phyloP scores from a whole-genome alignment of 2,113 vertebrate genomes.

The Tangachromis dhanisi region DNA sequence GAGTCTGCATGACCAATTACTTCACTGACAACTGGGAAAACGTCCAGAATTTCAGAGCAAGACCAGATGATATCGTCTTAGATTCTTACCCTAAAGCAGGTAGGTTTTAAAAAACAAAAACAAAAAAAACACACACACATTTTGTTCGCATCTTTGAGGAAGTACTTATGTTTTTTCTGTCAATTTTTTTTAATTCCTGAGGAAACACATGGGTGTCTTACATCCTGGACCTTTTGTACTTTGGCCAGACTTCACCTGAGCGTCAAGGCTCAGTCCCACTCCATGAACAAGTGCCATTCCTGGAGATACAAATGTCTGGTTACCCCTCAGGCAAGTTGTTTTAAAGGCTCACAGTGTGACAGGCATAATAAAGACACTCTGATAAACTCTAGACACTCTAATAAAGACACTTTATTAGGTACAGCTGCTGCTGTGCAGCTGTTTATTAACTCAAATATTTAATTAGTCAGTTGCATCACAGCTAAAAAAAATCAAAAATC shows the following conservation, averaged over 20 bases:
- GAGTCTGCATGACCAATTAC: slow-evolving; percentile 51
- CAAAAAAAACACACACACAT: rapidly evolving
- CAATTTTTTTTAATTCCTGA: background rate
- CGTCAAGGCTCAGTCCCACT: background rate
- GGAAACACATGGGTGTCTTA: slow-evolving; percentile 2
- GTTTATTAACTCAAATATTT: background rate
- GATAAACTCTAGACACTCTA: background rate
- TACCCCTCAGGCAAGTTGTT: background rate
- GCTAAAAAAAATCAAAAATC: too few species aligned
- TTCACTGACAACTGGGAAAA: slow-evolving; percentile 72
- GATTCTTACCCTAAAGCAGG: slow-evolving; percentile 83
- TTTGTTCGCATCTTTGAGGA: background rate
- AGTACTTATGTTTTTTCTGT: background rate
- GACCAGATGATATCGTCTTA: slow-evolving; percentile 75
- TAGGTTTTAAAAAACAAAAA: background rate
- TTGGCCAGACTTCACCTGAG: background rate
- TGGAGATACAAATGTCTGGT: background rate
- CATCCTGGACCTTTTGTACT: background rate
- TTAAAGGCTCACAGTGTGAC: background rate
- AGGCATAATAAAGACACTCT: background rate
- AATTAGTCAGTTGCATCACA: background rate
- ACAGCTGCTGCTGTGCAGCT: background rate
- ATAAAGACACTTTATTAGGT: background rate
- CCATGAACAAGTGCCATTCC: background rate
- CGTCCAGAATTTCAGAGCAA: slow-evolving; percentile 71